phyloP scores from a whole-genome alignment of 1,140 invertebrate species.

The Lutraria rhynchaena region DNA sequence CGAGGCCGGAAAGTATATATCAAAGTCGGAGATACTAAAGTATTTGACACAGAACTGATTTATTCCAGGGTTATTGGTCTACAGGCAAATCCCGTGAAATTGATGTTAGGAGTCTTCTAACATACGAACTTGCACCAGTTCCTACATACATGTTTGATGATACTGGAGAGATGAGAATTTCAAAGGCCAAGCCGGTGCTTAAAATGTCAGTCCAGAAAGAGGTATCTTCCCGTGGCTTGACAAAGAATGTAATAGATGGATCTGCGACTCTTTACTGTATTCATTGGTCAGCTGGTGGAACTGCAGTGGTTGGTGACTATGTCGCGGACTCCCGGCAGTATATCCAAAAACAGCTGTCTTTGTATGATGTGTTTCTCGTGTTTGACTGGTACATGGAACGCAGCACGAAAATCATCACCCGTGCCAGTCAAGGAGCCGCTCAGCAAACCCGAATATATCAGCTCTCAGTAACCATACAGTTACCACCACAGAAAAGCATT shows the following conservation, averaged over 20 bases:
- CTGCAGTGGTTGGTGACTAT: too few species aligned
- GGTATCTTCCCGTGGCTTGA: too few species aligned
- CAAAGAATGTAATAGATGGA: too few species aligned
- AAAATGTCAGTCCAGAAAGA: slow-evolving; percentile 44
- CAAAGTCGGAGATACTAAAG: background rate
- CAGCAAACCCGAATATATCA: background rate
- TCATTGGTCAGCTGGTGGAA: slow-evolving; percentile 45
- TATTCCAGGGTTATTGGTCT: slow-evolving; percentile 8
- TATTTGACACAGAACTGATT: slow-evolving; percentile 15
- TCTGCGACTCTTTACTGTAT: slow-evolving; percentile 61
- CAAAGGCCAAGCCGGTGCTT: slow-evolving; percentile 6
- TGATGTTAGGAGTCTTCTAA: background rate
- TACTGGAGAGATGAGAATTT: slow-evolving; percentile 9
- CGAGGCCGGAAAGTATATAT: background rate
- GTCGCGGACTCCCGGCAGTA: too few species aligned
- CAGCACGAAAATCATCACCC: slow-evolving; percentile 37
- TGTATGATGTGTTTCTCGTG: slow-evolving; percentile 25
- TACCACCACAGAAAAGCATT: background rate
- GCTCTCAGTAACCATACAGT: background rate
- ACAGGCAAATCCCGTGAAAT: slow-evolving; percentile 7
- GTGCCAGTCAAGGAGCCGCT: background rate
- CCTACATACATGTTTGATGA: background rate
- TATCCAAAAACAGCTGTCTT: background rate
- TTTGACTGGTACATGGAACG: slow-evolving; percentile 41
- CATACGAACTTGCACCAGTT: slow-evolving; percentile 3